Percentiles rank a stretch among this genome's conserved stretches.
Evolutionary conservation across 2,113 vertebrate species (phyloP).

Genomic region (Astur gentilis): DNA sequence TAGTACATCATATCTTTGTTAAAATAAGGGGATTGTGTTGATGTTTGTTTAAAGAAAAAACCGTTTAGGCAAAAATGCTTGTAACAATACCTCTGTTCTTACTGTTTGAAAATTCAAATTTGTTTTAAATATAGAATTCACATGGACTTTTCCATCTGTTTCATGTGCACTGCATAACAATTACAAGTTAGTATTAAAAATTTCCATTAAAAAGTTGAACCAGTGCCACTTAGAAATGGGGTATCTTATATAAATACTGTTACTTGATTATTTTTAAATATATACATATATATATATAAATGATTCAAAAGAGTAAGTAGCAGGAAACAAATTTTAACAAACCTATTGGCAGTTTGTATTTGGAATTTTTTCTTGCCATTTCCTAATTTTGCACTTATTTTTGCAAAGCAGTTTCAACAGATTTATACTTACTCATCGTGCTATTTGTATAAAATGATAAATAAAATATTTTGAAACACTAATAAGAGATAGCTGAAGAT

Average conservation of each 20-base stretch:
- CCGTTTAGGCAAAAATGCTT: not conserved
- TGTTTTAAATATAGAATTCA: not conserved
- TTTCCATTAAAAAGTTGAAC: slow-evolving; percentile 2
- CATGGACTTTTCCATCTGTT: not conserved
- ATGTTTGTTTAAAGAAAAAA: slow-evolving; percentile 11
- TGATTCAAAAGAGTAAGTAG: slow-evolving; percentile 16
- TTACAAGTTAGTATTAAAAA: not conserved
- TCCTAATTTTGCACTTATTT: slow-evolving; percentile 63
- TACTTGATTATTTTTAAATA: slow-evolving; percentile 49
- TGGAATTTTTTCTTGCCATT: slow-evolving; percentile 43
- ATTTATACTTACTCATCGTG: slow-evolving; percentile 56
- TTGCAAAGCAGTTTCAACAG: slow-evolving; percentile 53
- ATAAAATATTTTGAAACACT: slow-evolving; percentile 53
- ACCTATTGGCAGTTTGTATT: slow-evolving; percentile 34
- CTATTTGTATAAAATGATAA: slow-evolving; percentile 60
- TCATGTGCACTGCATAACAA: not conserved
- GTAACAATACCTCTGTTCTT: slow-evolving; percentile 3
- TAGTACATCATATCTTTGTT: not conserved
- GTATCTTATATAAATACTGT: slow-evolving; percentile 10
- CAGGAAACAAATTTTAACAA: slow-evolving; percentile 33
- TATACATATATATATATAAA: not conserved
- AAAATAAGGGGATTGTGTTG: not conserved
- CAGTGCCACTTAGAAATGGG: slow-evolving; percentile 11
- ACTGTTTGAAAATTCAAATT: not conserved
- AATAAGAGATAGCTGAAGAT: slow-evolving; percentile 33